A percentile compares a stretch with the other conserved stretches of the same genome.
phyloP scores from a whole-genome alignment of 2,113 vertebrate genomes.

The Malurus cyaneus region DNA sequence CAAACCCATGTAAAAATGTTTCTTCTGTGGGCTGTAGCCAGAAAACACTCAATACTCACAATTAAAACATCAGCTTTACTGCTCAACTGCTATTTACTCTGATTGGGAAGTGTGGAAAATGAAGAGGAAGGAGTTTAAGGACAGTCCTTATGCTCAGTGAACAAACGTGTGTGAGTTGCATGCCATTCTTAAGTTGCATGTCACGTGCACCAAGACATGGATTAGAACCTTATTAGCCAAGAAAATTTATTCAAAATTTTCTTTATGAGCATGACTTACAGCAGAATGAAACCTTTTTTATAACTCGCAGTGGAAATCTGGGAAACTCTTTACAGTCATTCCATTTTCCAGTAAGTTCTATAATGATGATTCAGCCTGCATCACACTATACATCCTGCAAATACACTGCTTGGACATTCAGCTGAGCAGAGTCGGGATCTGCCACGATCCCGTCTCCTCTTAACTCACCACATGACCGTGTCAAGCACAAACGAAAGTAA shows the following conservation, averaged over 20 bases:
- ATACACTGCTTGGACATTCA: background rate
- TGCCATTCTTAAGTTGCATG: background rate
- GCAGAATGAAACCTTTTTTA: background rate
- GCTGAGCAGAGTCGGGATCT: background rate
- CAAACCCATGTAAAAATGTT: background rate
- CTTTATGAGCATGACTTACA: background rate
- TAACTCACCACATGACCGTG: background rate
- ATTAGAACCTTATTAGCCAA: background rate
- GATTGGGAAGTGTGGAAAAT: background rate
- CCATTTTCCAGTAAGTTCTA: slow-evolving; percentile 26
- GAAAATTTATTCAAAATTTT: background rate
- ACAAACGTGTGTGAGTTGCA: background rate
- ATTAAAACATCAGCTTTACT: background rate
- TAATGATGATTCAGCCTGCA: background rate
- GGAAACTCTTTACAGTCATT: background rate
- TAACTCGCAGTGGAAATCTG: background rate
- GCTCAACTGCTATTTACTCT: background rate
- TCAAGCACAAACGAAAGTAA: background rate
- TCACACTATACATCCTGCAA: slow-evolving; percentile 1
- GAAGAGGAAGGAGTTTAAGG: background rate
- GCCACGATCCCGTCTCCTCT: background rate
- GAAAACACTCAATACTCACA: background rate
- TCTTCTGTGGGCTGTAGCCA: background rate
- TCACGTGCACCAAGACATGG: background rate
- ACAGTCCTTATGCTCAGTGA: background rate